Conservation (phyloP, 2,797 vertebrate genomes). For the Momotus momota region DNA sequence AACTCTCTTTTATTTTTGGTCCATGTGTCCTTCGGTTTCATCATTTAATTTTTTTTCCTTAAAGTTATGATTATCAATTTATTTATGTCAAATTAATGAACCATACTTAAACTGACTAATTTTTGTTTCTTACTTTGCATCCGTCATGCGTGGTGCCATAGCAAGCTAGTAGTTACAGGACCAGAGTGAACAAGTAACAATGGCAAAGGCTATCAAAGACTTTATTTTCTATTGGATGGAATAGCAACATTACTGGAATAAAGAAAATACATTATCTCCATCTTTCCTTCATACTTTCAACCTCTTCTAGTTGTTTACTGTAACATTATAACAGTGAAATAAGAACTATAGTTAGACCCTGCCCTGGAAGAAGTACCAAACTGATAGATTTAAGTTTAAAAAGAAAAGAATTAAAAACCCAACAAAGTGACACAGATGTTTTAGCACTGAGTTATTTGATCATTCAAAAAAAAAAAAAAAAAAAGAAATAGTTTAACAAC, state of each 20-base stretch:
- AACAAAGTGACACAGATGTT: not conserved
- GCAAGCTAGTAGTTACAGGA: not conserved
- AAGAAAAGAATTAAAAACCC: not conserved
- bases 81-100: not conserved
- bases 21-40: not conserved
- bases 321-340: not conserved
- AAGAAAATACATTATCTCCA: not conserved
- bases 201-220: not conserved
- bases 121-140: not conserved
- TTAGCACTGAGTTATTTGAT: not conserved
- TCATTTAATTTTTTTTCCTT: not conserved
- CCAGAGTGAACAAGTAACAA: rapidly evolving
- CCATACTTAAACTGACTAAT: not conserved
- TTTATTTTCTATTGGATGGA: not conserved
- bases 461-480: not conserved
- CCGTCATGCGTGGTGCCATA: not conserved
- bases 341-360: not conserved
- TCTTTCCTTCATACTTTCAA: not conserved
- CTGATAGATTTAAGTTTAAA: not conserved
- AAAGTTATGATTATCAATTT: not conserved
- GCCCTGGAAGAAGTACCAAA: not conserved
- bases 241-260: not conserved
- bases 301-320: not conserved
- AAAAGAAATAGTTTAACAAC: not conserved
- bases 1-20: not conserved